Percentiles rank a stretch among this genome's conserved stretches.
Evolutionary conservation across 2,888 invertebrate species (phyloP).

Genomic region (Anthrax anthrax): DNA sequence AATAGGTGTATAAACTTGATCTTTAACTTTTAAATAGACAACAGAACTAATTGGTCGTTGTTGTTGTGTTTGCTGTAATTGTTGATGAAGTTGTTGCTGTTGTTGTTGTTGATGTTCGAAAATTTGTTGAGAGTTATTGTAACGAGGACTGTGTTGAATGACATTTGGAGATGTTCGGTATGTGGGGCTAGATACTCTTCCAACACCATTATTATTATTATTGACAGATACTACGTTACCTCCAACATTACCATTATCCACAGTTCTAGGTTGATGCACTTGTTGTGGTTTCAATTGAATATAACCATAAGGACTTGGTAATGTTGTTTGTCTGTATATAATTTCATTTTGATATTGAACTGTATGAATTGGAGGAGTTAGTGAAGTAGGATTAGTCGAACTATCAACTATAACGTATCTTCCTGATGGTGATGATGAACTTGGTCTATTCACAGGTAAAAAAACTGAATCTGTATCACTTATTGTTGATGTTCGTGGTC

Average conservation of each 20-base stretch:
- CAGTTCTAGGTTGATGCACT: slow-evolving; percentile 13
- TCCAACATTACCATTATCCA: slow-evolving; percentile 28
- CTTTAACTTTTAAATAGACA: slow-evolving; percentile 6
- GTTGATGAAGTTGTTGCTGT: neutral
- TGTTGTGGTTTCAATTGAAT: slow-evolving; percentile 16
- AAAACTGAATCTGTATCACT: slow-evolving; percentile 19
- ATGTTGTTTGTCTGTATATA: slow-evolving; percentile 6
- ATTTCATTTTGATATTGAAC: slow-evolving; percentile 17
- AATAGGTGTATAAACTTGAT: slow-evolving; percentile 9
- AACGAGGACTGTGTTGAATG: slow-evolving; percentile 18
- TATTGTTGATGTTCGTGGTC: slow-evolving; percentile 12
- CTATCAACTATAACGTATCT: slow-evolving; percentile 27
- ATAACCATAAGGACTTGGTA: slow-evolving; percentile 19
- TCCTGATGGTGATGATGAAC: slow-evolving; percentile 17
- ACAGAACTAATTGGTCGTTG: neutral
- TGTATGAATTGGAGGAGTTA: slow-evolving; percentile 22
- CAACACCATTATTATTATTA: slow-evolving; percentile 19
- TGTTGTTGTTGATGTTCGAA: slow-evolving; percentile 1
- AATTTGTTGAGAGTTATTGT: neutral
- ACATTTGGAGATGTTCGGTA: slow-evolving; percentile 26
- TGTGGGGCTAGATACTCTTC: slow-evolving; percentile 26
- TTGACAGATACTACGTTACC: slow-evolving; percentile 11
- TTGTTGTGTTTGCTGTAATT: neutral
- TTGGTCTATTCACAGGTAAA: slow-evolving; percentile 9
- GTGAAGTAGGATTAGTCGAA: slow-evolving; percentile 22